phyloP scores from a whole-genome alignment of 2,888 invertebrate species.

The Villa cingulata region DNA sequence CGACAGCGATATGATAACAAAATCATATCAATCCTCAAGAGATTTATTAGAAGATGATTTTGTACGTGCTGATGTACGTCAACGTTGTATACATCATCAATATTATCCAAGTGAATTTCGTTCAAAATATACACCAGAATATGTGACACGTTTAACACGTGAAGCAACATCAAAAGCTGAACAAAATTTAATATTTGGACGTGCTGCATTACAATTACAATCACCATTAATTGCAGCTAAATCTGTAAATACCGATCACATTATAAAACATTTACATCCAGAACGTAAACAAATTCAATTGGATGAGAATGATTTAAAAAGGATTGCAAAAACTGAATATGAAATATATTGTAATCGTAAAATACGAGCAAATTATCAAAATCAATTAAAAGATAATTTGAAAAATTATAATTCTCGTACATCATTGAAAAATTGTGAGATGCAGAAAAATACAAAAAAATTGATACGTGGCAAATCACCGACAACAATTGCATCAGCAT shows the following conservation, averaged over 20 bases:
- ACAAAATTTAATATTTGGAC: neutral
- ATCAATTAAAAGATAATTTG: neutral
- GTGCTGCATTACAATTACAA: neutral
- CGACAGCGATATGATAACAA: neutral
- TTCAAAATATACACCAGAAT: neutral
- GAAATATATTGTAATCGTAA: neutral
- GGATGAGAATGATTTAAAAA: neutral
- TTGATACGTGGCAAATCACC: slow-evolving; percentile 59
- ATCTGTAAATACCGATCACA: neutral
- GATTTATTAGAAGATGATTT: neutral
- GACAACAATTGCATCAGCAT: slow-evolving; percentile 51
- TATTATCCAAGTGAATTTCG: neutral
- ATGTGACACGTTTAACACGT: neutral
- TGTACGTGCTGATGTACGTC: neutral
- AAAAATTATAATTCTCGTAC: neutral
- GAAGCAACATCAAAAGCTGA: neutral
- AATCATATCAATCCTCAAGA: neutral
- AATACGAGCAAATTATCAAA: neutral
- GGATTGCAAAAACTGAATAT: neutral
- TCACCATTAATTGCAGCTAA: neutral
- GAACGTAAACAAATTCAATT: neutral
- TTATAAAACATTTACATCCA: neutral
- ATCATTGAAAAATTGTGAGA: slow-evolving; percentile 37
- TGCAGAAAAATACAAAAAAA: slow-evolving; percentile 39
- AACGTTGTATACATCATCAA: neutral